Evolutionary conservation across 1,140 invertebrate genomes (phyloP).

Genomic region (Eciton burchellii): DNA sequence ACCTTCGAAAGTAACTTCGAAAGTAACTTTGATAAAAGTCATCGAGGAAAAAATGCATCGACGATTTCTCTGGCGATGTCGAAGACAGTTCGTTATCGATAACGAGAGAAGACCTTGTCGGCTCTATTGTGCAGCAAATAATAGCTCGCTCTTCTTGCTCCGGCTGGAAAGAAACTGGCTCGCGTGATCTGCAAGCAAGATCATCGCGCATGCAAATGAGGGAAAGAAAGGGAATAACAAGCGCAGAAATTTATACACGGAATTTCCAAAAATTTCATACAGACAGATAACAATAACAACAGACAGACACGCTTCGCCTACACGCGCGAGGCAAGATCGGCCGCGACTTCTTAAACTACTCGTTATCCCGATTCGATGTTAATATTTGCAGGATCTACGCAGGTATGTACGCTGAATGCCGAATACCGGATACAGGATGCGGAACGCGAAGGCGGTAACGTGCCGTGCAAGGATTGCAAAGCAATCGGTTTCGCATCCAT

Average conservation of each 20-base stretch:
- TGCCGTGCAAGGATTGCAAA: neutral
- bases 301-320: neutral
- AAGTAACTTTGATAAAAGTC: constrained; percentile 58
- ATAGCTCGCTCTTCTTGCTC: constrained; percentile 62
- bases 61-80: constrained; percentile 62
- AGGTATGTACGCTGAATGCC: constrained; percentile 32
- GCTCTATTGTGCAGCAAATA: constrained; percentile 66
- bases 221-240: constrained; percentile 41
- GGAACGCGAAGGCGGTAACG: constrained; percentile 1
- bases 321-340: too few relatives aligned
- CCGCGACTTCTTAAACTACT: constrained; percentile 9
- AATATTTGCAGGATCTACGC: constrained; percentile 14
- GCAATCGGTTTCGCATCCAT: constrained; percentile 35
- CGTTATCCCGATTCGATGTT: constrained; percentile 38
- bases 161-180: constrained; percentile 12
- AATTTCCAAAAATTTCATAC: constrained; percentile 21
- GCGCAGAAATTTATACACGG: constrained; percentile 6
- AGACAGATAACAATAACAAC: constrained; percentile 1
- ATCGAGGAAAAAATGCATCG: constrained; percentile 30
- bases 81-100: constrained; percentile 71
- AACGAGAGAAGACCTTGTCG: constrained; percentile 70
- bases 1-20: constrained; percentile 39
- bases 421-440: constrained; percentile 1
- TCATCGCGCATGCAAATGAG: constrained; percentile 31
- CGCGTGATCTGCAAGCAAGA: constrained; percentile 45